Base-by-base conservation (phyloP, 2,888 invertebrate species). In the Adelphocoris suturalis region DNA sequence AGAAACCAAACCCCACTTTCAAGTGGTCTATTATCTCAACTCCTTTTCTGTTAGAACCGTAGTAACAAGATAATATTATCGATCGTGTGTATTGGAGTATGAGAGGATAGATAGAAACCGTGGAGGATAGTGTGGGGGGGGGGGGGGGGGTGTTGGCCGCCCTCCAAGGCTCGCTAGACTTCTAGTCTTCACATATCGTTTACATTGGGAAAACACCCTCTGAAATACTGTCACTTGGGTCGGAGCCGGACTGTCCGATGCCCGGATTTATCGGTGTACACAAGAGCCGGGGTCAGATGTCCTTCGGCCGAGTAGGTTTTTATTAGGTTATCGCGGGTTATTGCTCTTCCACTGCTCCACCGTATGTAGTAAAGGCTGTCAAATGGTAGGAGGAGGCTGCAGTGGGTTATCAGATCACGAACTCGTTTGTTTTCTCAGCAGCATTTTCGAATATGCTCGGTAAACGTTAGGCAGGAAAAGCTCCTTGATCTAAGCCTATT, bases 171-270 rank as follows among this genome's bases (percentile, higher is more conserved):
- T 61, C 85, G 61, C 57, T 68, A 85, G 85, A 85, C 85, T 85
- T 61, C 61, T 37, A 57, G 85, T 85, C 85, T 85, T 85, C 85
- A 55, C 85, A 85, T 85, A 85, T 61, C 52, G 85, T 85, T 85
- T 57, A 85, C 85, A 85, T 85, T 19, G 85, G 37, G 61, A 85
- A 85, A 85, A 85, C 85, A 85, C 46, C 82, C 57, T n/a, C 85
- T 61, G 37, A 28, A 57, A 57, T 57, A 57, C 57, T 85, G 28
- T 46, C 85, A 27, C 85, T 57, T 57, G 61, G 57, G 37, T 27
- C 19, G 85, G 85, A 37, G 85, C 85, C 85, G 13, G 16, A 19
- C 57, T 61, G 85, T 85, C 85, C 85, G 46, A 55, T 85, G 37
- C 57, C 57, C 3, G 57, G 57, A 85, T 85, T 85, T 85, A 85